phyloP scores from a whole-genome alignment of 1,140 invertebrate species.

The Phthorimaea operculella region DNA sequence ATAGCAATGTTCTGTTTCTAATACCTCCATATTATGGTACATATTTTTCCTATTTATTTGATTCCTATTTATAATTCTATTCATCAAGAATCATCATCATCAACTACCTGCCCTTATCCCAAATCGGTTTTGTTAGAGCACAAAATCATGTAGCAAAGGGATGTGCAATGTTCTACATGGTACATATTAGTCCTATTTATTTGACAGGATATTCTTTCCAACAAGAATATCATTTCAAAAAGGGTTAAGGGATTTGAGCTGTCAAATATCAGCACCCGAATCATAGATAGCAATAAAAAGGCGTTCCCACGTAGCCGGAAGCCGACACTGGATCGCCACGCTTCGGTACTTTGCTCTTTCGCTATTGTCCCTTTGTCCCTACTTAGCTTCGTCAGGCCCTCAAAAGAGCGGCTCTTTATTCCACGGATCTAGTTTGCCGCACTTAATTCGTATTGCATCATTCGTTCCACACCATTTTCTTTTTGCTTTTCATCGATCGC shows the following conservation, averaged over 20 bases:
- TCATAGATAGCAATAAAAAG: slow-evolving; percentile 43
- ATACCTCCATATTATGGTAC: no score
- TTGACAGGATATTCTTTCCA: not conserved
- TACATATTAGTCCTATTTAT: no score
- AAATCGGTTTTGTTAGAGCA: no score
- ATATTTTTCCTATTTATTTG: no score
- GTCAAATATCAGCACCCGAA: slow-evolving; percentile 20
- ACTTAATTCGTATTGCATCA: slow-evolving; percentile 52
- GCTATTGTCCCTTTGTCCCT: slow-evolving; percentile 58
- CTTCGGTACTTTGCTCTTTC: slow-evolving; percentile 52
- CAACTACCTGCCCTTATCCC: no score
- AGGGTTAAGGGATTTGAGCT: slow-evolving; percentile 4
- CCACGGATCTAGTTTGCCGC: slow-evolving; percentile 45
- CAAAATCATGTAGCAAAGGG: no score
- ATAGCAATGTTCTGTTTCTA: no score
- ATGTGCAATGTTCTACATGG: no score
- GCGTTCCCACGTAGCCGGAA: slow-evolving; percentile 59
- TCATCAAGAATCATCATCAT: no score
- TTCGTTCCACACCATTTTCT: slow-evolving; percentile 43
- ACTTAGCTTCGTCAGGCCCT: slow-evolving; percentile 42
- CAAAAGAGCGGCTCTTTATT: slow-evolving; percentile 46
- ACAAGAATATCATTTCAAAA: not conserved
- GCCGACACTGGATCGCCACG: slow-evolving; percentile 46
- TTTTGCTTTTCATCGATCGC: slow-evolving; percentile 25
- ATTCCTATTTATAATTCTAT: no score